phyloP scores from a whole-genome alignment of 2,797 vertebrate species.

The Cyclopterus lumpus region DNA sequence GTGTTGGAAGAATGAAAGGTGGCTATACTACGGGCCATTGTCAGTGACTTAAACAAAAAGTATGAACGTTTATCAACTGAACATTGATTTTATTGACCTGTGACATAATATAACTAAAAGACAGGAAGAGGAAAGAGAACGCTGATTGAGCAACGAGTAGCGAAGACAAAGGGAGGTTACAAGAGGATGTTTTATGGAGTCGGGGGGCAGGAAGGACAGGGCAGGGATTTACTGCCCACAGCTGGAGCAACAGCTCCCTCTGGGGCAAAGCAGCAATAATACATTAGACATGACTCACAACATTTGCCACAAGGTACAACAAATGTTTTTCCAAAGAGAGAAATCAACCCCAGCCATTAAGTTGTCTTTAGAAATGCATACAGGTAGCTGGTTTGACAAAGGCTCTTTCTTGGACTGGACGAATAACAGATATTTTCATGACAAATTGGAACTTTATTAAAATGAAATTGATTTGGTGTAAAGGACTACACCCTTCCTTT shows the following conservation, averaged over 20 bases:
- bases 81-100: neutral
- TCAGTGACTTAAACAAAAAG: neutral
- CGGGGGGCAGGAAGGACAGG: slow-evolving; percentile 22
- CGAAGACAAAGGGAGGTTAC: slow-evolving; percentile 2
- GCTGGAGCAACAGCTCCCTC: slow-evolving; percentile 78
- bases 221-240: slow-evolving; percentile 33
- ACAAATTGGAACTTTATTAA: neutral
- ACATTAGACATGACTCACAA: slow-evolving; percentile 27
- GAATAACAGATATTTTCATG: neutral
- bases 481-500: neutral
- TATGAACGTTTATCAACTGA: neutral
- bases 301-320: neutral
- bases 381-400: neutral
- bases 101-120: neutral
- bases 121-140: neutral
- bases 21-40: neutral
- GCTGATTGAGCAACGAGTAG: neutral
- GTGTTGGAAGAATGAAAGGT: slow-evolving; percentile 41
- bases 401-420: neutral
- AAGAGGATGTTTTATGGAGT: slow-evolving; percentile 23
- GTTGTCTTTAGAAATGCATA: neutral
- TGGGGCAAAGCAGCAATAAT: slow-evolving; percentile 67
- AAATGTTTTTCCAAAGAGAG: neutral
- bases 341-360: neutral
- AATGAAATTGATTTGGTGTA: neutral